Base-by-base conservation (phyloP, 2,797 vertebrate species). In the Mus caroli region DNA sequence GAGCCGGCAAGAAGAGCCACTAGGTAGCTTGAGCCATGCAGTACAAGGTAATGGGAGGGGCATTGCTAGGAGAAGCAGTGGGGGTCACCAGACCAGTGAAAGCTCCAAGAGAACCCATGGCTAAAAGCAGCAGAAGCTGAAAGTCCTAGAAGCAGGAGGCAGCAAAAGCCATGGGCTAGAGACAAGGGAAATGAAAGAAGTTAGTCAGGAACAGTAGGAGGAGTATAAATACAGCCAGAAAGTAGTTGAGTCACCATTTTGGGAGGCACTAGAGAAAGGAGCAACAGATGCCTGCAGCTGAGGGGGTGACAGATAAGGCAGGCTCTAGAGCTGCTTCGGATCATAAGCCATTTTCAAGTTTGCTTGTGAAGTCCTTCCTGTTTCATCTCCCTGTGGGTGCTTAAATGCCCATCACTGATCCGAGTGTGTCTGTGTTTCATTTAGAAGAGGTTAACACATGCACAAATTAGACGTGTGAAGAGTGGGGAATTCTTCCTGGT, bases 201-300 rank as follows among this genome's bases (percentile, higher is more conserved):
- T 95, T 91, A 87, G 94, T 95, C 88, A 90, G 89, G 79, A 94
- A 86, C 96, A 96, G 79, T 83, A 94, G 95, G 93, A 95, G 93
- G 88, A 94, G 73, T 94, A 92, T 95, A 97, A 97, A 95, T 95
- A 87, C 89, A 95, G 89, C 83, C 82, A 97, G 94, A 94, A 96
- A 96, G 94, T 91, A 95, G 83, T 94, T 96, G 96, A 97, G 92
- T 97, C 97, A 95, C 96, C 96, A 94, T 96, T 96, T 96, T 87
- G 87, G 87, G 96, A 95, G 89, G 80, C 82, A 89, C 82, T 88
- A 96, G 96, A 94, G 91, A 96, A 96, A 90, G 95, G 83, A 96
- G 96, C 94, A 96, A 96, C 96, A 96, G 92, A 95, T 96, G 89
- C 92, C 87, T 96, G 82, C 79, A 96, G 93, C 87, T 95, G 91